Evolutionary conservation across 2,113 vertebrate genomes (phyloP), one percentile per base, ranked within the genome.

Genomic region (Pelecanus crispus): DNA sequence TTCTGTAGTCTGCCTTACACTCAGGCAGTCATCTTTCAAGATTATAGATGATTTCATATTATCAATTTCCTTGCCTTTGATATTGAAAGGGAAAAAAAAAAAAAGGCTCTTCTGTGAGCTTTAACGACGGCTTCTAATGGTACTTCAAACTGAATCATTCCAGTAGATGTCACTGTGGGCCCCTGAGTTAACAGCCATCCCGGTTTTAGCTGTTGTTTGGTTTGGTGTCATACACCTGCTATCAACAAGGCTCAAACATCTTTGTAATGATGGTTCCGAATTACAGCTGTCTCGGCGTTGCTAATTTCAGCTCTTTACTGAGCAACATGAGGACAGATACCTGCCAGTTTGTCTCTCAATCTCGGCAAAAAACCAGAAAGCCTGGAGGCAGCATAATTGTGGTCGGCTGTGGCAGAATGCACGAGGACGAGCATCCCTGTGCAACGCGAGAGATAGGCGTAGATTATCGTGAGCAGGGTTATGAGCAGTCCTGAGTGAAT

Each of bases 151-250:
- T 9, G 55, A 52, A n/a, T 42, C 4, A 5, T 20, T 94, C 97
- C 98, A 97, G 97, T 77, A 98, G 98, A 95, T 98, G 98, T 98
- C 97, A 97, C 97, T 98, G 97, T 97, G 97, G 75, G 53, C 84
- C 72, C 92, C 94, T 52, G 62, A 91, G 92, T 97, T 65, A 12
- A 12, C 77, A 70, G 45, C n/a, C 40, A 7, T 13, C 31, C 18
- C 45, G 1, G 61, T 88, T 66, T 40, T 36, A 58, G 83, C 65
- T 22, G 65, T 70, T 67, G 62, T 78, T 94, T 44, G 78, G 79
- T 89, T 50, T 24, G 55, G 79, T 38, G 88, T 52, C 67, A 11
- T 65, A 21, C 61, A 55, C 65, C 83, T 84, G 88, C 78, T 81
- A 70, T 71, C 72, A 83, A 20, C 59, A 34, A 95, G 88, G 90